These are phyloP conservation scores for Suillia variegata DNA, from an alignment of 2,888 invertebrate species.

Conservation along the genomic window DNA sequence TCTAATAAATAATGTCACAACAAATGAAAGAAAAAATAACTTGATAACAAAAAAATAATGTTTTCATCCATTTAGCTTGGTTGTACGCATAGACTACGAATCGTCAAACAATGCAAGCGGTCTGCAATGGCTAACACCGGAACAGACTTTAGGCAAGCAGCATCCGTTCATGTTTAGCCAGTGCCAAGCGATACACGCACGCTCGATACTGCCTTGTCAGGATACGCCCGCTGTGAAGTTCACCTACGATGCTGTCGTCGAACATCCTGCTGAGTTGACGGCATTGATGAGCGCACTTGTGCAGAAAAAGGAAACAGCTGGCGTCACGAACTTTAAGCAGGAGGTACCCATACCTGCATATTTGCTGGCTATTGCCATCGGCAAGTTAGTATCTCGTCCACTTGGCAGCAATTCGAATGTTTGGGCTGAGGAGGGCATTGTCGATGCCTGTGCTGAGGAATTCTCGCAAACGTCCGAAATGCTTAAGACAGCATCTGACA, in stretches of 20 bases:
- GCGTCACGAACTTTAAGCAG: conserved; percentile 70
- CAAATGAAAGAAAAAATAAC: too few relatives aligned
- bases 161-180: conserved; percentile 87
- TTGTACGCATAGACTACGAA: conserved; percentile 70
- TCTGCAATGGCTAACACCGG: conserved; percentile 85
- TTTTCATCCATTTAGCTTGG: conserved; percentile 35
- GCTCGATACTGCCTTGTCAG: conserved; percentile 90
- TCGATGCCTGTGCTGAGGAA: conserved; percentile 85
- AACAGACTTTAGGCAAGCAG: conserved; percentile 85
- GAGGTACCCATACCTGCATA: conserved; percentile 88
- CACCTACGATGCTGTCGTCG: conserved; percentile 77
- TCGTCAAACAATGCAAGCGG: conserved; percentile 81
- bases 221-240: conserved; percentile 90
- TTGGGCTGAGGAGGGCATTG: conserved; percentile 86
- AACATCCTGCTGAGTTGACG: conserved; percentile 75
- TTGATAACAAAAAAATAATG: too few relatives aligned
- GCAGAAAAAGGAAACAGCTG: conserved; percentile 57
- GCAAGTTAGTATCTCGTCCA: conserved; percentile 74
- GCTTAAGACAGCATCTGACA: conserved; percentile 77
- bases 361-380: conserved; percentile 87
- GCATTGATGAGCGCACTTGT: conserved; percentile 88
- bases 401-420: conserved; percentile 82
- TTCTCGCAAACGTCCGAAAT: conserved; percentile 87
- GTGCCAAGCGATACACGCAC: conserved; percentile 86
- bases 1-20: too few relatives aligned